Base-by-base conservation (phyloP, 2,113 vertebrate species). In the Triplophysa tibetana region DNA sequence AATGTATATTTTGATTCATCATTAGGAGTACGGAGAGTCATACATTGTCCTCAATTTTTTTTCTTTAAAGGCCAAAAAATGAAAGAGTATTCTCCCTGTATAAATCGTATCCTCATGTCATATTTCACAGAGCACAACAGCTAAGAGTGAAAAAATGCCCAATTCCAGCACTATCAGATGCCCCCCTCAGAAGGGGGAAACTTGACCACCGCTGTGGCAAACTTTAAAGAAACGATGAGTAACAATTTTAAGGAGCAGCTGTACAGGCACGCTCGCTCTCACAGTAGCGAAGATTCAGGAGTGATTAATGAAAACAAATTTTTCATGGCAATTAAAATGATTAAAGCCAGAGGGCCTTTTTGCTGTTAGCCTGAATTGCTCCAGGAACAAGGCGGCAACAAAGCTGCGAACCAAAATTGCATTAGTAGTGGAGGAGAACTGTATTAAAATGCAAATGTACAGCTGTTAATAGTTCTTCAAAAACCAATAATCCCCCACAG, bases 381-480 rank as follows among this genome's bases (percentile, higher is more conserved):
- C 90, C 90, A 93, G 93, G 93, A 95, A 93, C 90, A 93, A 93
- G 92, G 90, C 94, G 93, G 94, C 93, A 94, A 96, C 93, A 96
- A 95, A 94, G 94, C 95, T 94, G 93, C 93, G 94, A 93, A 96
- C 93, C 93, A 94, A 96, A 96, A 97, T 96, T 96, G 94, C 94
- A 95, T 96, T 94, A 97, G 95, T 95, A 92, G 93, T 94, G 93
- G 93, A 95, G 90, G 92, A 96, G 94, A 97, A 97, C 92, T 97
- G 94, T 94, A 99, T 99, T 99, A 98, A 99, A 98, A 99, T 99
- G 96, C 96, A 97, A 99, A 98, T 99, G 96, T 97, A 92, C 94
- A 96, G 93, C 95, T 97, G 95, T 95, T 98, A 98, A 97, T 98
- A 97, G 96, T 98, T 97, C 96, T 97, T 98, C 96, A 98, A 98